Conservation (phyloP, 2,113 vertebrate genomes). For the Sceloporus tristichus region DNA sequence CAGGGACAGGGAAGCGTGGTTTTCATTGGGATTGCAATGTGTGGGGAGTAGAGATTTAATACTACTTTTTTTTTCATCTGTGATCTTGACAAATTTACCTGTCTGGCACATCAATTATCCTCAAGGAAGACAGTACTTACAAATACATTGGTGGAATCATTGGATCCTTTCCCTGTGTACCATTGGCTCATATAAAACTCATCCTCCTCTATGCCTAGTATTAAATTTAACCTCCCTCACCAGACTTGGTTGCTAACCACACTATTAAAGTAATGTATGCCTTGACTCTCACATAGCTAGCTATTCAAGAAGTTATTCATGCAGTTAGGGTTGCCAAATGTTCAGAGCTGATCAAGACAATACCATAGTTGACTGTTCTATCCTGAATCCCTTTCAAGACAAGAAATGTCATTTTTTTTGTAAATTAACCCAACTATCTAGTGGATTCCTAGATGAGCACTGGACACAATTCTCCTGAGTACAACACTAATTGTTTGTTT, state of each 20-base stretch:
- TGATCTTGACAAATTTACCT: not conserved
- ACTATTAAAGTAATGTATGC: not conserved
- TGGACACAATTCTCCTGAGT: not conserved
- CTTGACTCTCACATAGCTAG: not conserved
- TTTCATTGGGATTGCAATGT: not conserved
- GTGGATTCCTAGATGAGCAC: no score
- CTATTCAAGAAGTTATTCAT: not conserved
- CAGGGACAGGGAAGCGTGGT: not conserved
- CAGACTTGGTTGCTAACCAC: not conserved
- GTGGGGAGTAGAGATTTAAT: not conserved
- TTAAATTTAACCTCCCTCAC: not conserved
- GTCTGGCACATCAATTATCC: not conserved
- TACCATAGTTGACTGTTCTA: not conserved
- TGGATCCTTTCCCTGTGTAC: not conserved
- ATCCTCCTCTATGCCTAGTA: not conserved
- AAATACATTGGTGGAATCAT: no score
- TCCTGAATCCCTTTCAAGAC: not conserved
- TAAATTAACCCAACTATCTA: no score
- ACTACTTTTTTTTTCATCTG: not conserved
- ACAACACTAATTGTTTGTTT: not conserved
- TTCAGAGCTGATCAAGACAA: not conserved
- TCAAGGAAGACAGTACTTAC: not conserved
- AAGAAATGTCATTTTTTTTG: no score
- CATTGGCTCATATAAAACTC: not conserved
- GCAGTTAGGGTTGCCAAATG: not conserved